Conservation (phyloP, 2,888 invertebrate species). For the Cephus spinipes region DNA sequence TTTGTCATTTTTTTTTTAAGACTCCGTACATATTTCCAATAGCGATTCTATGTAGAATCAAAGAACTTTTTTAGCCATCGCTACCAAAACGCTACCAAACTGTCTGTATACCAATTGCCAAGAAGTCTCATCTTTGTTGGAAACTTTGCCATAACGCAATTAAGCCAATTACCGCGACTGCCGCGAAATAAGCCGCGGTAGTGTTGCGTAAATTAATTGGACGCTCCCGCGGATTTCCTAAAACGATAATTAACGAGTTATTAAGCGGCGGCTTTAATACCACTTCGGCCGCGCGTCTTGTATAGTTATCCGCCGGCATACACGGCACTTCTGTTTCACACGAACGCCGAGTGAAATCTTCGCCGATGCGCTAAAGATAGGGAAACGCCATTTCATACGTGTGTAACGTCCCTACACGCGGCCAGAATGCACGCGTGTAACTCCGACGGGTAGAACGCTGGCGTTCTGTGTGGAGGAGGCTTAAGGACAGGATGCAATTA, state of each 20-base stretch:
- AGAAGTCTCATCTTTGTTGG: not conserved
- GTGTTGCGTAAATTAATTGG: conserved; percentile 66
- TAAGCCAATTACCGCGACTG: conserved; percentile 63
- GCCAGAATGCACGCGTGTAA: conserved; percentile 24
- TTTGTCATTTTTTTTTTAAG: too few species aligned
- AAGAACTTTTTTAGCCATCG: not conserved
- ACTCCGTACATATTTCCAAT: too few species aligned
- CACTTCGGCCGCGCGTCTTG: conserved; percentile 44
- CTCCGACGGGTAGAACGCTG: not conserved
- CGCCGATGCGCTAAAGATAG: conserved; percentile 42
- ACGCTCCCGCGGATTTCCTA: conserved; percentile 63
- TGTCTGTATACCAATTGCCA: not conserved
- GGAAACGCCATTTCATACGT: conserved; percentile 15
- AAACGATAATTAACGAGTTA: conserved; percentile 68
- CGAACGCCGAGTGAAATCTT: conserved; percentile 55
- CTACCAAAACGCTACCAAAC: not conserved
- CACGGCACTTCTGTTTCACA: conserved; percentile 51
- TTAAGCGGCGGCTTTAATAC: conserved; percentile 58
- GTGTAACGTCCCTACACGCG: conserved; percentile 14
- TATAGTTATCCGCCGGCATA: conserved; percentile 37
- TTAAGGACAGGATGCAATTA: conserved; percentile 30
- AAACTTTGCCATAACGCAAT: conserved; percentile 57
- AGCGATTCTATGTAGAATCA: not conserved
- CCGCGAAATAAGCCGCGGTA: conserved; percentile 49
- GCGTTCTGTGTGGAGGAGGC: conserved; percentile 27